Base-by-base conservation (phyloP, 2,113 vertebrate genomes). In the Bettongia penicillata region DNA sequence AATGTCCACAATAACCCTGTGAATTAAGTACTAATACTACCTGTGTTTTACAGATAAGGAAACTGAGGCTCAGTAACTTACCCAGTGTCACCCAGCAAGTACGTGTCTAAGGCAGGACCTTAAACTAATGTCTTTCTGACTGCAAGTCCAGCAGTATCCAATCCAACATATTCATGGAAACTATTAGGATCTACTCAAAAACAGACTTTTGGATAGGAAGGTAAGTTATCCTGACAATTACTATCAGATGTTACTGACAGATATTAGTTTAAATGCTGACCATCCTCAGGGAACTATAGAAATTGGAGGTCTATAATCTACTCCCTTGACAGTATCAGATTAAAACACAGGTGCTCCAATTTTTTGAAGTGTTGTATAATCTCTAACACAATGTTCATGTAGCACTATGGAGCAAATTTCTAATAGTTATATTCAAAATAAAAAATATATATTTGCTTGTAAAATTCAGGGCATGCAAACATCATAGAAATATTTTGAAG, bases 401-500 rank as follows among this genome's bases (percentile, higher is more conserved):
- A 31, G 53, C 22, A 52, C 89, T 51, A 93, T 0, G 37, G 1
- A 0, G 3, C 52, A 0, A 9, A 95, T 53, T 90, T 94, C 31
- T 89, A 93, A 90, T 49, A 19, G 94, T 91, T 49, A 16, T 6
- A 51, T 91, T 24, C 84, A 94, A 89, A 90, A 90, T 90, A 90
- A 25, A 49, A 90, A 90, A 90, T 12, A 90, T 90, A 50, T 50
- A 90, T 11, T 92, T 0, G 0, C 1, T 16, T 11, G 16, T 89
- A 95, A 95, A 95, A 68, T 90, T 9, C 31, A 16, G 91, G 93
- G 0, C 3, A 91, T 0, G 0, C 23, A 94, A 43, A 84, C 52
- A 93, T 92, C 89, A 26, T 8, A 94, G 89, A 91, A 92, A 52
- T n/a, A 52, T 28, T 43, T 90, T 51, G 95, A 97, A 96, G 89